Percentiles rank a stretch among this genome's conserved stretches.
phyloP scores from a whole-genome alignment of 2,113 vertebrate genomes.

The Gallinago jamesoni region DNA sequence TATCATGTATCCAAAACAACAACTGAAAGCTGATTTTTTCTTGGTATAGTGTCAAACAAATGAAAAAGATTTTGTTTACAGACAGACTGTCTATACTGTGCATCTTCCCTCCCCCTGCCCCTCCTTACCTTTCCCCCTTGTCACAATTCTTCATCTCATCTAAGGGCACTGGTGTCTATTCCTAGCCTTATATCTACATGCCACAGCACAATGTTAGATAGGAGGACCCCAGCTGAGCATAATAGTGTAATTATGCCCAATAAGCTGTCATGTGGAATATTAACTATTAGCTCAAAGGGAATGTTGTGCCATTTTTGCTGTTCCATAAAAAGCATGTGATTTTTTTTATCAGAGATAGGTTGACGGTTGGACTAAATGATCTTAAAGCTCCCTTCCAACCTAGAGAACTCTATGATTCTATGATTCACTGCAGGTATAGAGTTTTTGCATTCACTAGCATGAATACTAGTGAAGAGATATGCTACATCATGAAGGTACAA shows the following conservation, averaged over 20 bases:
- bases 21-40: conserved; percentile 4
- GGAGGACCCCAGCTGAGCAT: not conserved
- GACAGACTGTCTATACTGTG: not conserved
- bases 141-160: not conserved
- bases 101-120: not conserved
- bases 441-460: not conserved
- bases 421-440: not conserved
- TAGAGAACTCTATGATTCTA: too few relatives aligned
- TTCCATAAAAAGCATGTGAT: too few relatives aligned
- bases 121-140: too few relatives aligned
- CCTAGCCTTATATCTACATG: not conserved
- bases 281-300: not conserved
- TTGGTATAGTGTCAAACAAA: not conserved
- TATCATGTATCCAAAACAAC: not conserved
- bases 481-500: not conserved
- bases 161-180: not conserved
- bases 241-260: not conserved
- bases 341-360: too few relatives aligned
- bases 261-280: not conserved
- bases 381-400: too few relatives aligned
- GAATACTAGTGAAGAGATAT: not conserved
- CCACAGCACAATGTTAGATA: not conserved
- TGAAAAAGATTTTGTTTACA: not conserved
- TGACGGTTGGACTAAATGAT: too few relatives aligned
- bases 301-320: not conserved